Conservation (phyloP, 2,888 invertebrate genomes). For the Sarcophaga carnaria region DNA sequence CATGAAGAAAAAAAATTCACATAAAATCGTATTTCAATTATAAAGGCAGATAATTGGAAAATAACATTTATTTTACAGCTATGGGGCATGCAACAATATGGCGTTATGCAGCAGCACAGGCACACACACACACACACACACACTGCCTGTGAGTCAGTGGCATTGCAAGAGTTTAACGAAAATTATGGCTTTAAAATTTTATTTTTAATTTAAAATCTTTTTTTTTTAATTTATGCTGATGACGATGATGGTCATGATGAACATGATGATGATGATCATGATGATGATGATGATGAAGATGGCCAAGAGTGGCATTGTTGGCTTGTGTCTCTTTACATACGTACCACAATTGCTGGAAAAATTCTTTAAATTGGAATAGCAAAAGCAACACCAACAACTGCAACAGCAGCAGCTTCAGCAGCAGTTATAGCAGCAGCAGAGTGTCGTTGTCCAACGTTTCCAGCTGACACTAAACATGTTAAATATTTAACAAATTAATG, state of each 20-base stretch:
- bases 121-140: not conserved
- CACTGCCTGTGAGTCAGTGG: not conserved
- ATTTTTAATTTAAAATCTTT: not conserved
- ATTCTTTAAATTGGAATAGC: slow-evolving; percentile 30
- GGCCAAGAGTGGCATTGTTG: not conserved
- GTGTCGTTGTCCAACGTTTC: slow-evolving; percentile 53
- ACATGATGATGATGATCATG: not conserved
- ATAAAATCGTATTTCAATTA: slow-evolving; percentile 56
- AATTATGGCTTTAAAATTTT: slow-evolving; percentile 52
- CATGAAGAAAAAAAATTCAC: not conserved
- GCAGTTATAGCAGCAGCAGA: slow-evolving; percentile 20
- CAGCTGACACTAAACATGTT: slow-evolving; percentile 69
- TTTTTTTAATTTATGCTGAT: not conserved
- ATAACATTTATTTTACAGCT: slow-evolving; percentile 44
- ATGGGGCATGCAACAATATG: slow-evolving; percentile 21
- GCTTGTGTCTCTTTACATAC: slow-evolving; percentile 1
- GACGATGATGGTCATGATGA: too few relatives aligned
- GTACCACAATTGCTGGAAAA: slow-evolving; percentile 29
- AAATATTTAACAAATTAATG: slow-evolving; percentile 71
- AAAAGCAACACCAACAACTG: slow-evolving; percentile 8
- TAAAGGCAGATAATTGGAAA: slow-evolving; percentile 62
- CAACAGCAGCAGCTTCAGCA: not conserved
- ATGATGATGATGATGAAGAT: not conserved
- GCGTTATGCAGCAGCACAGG: not conserved
- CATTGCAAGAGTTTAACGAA: slow-evolving; percentile 8